Evolutionary conservation across 2,888 invertebrate species (phyloP), one percentile per base, ranked within the genome.

Genomic region (Drosophila trichaetosa): DNA sequence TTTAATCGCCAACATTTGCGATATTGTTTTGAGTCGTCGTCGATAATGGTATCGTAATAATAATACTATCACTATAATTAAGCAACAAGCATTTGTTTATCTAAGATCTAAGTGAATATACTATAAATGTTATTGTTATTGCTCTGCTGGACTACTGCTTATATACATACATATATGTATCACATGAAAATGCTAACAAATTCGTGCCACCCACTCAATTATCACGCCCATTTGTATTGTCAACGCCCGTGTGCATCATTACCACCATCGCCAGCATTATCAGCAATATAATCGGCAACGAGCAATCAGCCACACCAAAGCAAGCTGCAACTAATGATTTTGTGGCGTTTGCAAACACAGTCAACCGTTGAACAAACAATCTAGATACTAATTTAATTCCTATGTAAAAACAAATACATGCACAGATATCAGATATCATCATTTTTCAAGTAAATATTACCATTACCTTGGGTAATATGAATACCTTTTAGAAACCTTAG

Each of bases 321-420:
- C 71, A 36, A 60, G 57, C 34, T 53, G 49, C 63, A 59, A 24
- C 38, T 81, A 83, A 83, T 82, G 69, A 83, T 70, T 73, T 83
- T 83, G 82, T 58, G 69, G 83, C 31, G 46, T 36, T 54, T 18
- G 2, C 65, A 46, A 69, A 69, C 63, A 70, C 24, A 24, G 75
- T 42, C 69, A 75, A 72, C 63, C 59, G 66, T 61, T 64, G 69
- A 73, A 57, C 70, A 76, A 64, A 64, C 34, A 60, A 21, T 27
- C 40, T 13, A 40, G 33, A 48, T 40, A 33, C 33, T 34, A 64
- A 38, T 49, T 49, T 38, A 49, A 34, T 21, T 49, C 34, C 16
- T 18, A 2, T 29, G 8, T 46, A 16, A 24, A 7, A 24, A 46
- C 8, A 24, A 7, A 49, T 53, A 24, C 21, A 52, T 36, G 34